Conservation (phyloP, 2,888 invertebrate species). For the Sinodicranocentrus sp. region DNA sequence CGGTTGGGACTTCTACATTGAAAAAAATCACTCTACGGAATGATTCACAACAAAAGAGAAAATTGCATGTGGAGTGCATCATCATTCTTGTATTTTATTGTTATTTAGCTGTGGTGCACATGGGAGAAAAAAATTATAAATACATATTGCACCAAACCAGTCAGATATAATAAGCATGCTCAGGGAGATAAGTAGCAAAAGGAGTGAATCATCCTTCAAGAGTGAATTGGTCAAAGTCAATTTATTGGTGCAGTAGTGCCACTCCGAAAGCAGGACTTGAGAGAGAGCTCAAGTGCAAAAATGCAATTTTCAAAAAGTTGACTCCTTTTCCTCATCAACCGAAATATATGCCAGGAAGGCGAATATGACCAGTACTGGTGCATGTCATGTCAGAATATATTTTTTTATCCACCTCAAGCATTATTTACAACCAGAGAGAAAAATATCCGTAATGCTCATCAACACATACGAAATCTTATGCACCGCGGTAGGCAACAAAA, state of each 20-base stretch:
- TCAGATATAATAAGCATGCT: too few species aligned
- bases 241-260: slow-evolving; percentile 39
- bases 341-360: slow-evolving; percentile 39
- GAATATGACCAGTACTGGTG: slow-evolving; percentile 21
- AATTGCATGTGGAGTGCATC: slow-evolving; percentile 13
- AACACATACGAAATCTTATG: slow-evolving; percentile 6
- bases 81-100: slow-evolving; percentile 12
- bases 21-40: not conserved
- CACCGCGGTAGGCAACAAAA: slow-evolving; percentile 25
- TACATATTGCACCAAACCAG: too few species aligned
- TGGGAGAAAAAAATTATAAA: too few species aligned
- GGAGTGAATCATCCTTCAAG: slow-evolving; percentile 21
- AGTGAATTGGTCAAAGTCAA: slow-evolving; percentile 25
- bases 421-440: slow-evolving; percentile 10
- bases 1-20: not conserved
- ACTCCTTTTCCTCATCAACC: not conserved
- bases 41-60: slow-evolving; percentile 11
- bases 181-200: too few species aligned
- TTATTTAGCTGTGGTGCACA: slow-evolving; percentile 21
- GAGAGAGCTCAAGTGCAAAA: slow-evolving; percentile 43
- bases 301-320: too few species aligned
- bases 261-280: not conserved
- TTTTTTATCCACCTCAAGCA: slow-evolving; percentile 19
- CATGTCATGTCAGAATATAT: slow-evolving; percentile 28
- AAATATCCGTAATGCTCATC: slow-evolving; percentile 23